Evolutionary conservation across 2,113 vertebrate genomes (phyloP).

Genomic region (Tragelaphus imberbis): DNA sequence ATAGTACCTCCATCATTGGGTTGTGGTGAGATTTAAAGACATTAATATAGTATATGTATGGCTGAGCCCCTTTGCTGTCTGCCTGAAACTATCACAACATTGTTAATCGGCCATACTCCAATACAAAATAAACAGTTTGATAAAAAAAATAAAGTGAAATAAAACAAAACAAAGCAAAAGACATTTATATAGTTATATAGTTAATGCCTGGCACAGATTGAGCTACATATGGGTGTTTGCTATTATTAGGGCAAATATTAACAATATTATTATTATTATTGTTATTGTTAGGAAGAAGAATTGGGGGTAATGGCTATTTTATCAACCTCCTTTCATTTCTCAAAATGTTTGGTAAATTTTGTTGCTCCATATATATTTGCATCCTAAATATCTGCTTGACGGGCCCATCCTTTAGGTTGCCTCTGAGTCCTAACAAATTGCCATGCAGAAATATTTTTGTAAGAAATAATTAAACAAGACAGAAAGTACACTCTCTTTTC

Average conservation of each 20-base stretch:
- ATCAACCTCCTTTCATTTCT: background rate
- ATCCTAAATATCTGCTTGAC: background rate
- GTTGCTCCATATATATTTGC: background rate
- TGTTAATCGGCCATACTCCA: background rate
- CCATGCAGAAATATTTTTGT: background rate
- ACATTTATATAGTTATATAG: background rate
- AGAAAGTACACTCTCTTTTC: background rate
- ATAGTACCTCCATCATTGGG: background rate
- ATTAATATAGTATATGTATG: background rate
- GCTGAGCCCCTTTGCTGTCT: background rate
- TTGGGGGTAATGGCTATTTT: background rate
- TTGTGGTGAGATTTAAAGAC: background rate
- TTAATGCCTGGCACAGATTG: background rate
- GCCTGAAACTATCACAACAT: background rate
- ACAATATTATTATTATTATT: background rate
- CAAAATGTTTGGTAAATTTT: background rate
- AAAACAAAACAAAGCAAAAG: background rate
- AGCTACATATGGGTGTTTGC: background rate
- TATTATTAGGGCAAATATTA: background rate
- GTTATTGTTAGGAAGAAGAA: background rate
- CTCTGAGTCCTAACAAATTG: background rate
- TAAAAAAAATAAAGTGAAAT: background rate
- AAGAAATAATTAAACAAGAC: background rate
- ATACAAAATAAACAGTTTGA: background rate
- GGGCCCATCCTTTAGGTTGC: background rate